Percentiles rank a stretch among this genome's conserved stretches.
phyloP scores from a whole-genome alignment of 2,113 vertebrate genomes.

The Pungitius pungitius region DNA sequence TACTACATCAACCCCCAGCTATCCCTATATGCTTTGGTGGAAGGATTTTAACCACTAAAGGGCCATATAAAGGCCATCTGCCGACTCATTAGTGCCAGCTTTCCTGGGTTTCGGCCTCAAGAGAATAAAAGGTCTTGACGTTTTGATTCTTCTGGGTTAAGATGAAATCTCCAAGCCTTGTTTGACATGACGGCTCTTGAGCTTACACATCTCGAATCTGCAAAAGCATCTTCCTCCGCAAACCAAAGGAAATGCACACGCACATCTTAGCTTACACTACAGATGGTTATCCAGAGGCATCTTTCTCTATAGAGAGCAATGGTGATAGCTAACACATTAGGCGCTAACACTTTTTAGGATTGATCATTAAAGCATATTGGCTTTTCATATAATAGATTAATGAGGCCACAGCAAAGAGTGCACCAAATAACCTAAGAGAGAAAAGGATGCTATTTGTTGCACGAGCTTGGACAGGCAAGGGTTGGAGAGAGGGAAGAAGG shows the following conservation, averaged over 20 bases:
- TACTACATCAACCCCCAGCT: constrained; percentile 54
- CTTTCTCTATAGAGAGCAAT: constrained; percentile 8
- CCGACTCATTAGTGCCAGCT: constrained; percentile 58
- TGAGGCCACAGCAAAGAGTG: neutral
- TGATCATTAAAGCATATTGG: no score
- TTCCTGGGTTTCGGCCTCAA: constrained; percentile 36
- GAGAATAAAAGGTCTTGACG: constrained; percentile 51
- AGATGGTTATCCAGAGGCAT: constrained; percentile 10
- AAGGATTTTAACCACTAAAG: constrained; percentile 64
- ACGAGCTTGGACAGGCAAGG: neutral
- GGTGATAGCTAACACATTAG: neutral
- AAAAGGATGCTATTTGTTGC: constrained; percentile 9
- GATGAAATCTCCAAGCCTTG: constrained; percentile 27
- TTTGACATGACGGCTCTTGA: constrained; percentile 19
- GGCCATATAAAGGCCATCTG: constrained; percentile 69
- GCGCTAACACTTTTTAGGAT: neutral
- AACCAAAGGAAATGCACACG: constrained; percentile 5
- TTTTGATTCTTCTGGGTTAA: constrained; percentile 39
- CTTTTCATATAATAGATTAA: neutral
- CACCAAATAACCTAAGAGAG: neutral
- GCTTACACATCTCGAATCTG: constrained; percentile 1
- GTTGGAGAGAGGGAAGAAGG: constrained; percentile 7
- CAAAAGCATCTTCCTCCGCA: constrained; percentile 6
- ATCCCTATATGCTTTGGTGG: constrained; percentile 58
- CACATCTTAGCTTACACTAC: neutral